Base-by-base conservation (phyloP, 2,888 invertebrate genomes). In the Lasioglossum villosulum region DNA sequence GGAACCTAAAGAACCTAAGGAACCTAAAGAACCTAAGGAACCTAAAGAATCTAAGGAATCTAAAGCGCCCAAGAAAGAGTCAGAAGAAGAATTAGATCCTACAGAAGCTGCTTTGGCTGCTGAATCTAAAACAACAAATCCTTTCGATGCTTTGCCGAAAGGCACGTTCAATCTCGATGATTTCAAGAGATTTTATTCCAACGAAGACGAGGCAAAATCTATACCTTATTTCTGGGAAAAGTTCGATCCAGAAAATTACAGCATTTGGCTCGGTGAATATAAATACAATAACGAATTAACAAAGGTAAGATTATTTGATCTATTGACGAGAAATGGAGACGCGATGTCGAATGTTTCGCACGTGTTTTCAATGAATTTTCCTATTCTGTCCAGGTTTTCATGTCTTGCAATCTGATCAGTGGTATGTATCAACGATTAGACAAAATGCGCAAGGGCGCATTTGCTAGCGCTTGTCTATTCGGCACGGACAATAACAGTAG, bases 401-500 rank as follows among this genome's bases (percentile, higher is more conserved):
- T 99, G 99, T 99, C 98, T 95, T 99, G 99, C 95, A 99, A 99
- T 96, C 97, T 99, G 83, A 99, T 99, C 95, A 97, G 98, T 88
- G 98, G 99, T 91, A 99, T 99, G 99, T 99, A 97, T 96, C 99
- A 99, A 96, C 97, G 99, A 88, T 96, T 99, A 92, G 99, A 99
- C 94, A 99, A 99, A 96, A 97, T 99, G 98, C 97, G 99, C 92
- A 99, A 99, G 96, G 97, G 98, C 94, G 98, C 99, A 3, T 99
- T 99, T 95, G 98, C 98, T 79, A 99, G 99, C 19, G 97, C 98
- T 91, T 98, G 98, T 94, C 96, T 99, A 86, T 99, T 99, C 95
- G 99, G 99, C 42, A 96, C 96, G 77, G 98, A 99, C 96, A 97
- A 98, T 95, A 96, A 99, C 96, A 98, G 98, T 95, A 96, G 97